These are phyloP conservation scores for Scrobipalpa atriplicella DNA, from an alignment of 2,888 invertebrate species.

Conservation along the genomic window DNA sequence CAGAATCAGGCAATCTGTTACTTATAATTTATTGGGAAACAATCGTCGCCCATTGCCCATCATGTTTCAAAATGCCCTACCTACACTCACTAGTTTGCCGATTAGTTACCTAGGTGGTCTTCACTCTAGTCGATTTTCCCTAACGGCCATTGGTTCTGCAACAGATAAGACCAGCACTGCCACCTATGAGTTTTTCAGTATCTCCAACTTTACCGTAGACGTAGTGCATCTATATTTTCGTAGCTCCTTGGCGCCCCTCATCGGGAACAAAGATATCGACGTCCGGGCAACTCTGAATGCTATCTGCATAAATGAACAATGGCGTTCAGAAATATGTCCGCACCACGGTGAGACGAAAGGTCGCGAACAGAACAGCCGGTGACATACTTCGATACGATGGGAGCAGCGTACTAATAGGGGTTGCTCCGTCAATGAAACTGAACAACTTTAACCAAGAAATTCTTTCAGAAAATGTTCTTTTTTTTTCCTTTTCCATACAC, in stretches of 20 bases:
- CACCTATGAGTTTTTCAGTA: neutral
- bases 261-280: constrained; percentile 70
- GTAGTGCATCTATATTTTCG: neutral
- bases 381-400: neutral
- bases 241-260: constrained; percentile 34
- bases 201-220: neutral
- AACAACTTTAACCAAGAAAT: no score
- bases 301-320: constrained; percentile 73
- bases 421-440: no score
- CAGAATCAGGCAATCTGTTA: no score
- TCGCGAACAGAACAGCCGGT: constrained; percentile 1
- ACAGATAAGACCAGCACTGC: neutral
- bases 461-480: no score
- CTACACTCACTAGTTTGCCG: no score
- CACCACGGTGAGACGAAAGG: neutral
- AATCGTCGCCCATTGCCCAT: no score
- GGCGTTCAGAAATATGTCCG: constrained; percentile 54
- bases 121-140: no score
- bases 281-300: constrained; percentile 64
- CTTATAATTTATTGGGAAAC: no score
- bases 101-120: no score
- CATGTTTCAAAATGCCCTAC: no score
- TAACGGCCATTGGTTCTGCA: neutral
- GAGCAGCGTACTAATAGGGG: no score
- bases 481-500: no score